Evolutionary conservation across 2,797 vertebrate genomes (phyloP), one percentile per base, ranked within the genome.

Genomic region (Semaprochilodus insignis): DNA sequence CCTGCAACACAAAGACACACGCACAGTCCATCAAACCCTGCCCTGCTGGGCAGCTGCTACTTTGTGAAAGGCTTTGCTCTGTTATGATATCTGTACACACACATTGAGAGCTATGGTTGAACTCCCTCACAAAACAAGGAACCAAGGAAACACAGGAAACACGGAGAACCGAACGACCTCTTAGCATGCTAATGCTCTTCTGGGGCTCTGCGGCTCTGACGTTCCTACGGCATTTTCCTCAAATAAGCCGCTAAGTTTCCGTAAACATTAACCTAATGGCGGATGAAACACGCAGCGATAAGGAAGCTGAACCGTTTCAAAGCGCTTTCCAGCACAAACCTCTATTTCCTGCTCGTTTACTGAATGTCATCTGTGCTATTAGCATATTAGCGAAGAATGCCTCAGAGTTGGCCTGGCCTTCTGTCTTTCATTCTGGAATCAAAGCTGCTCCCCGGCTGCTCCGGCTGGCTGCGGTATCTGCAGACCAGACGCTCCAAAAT

Each of bases 1-100:
- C 98, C 98, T 99, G 90, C 23, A 83, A 63, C 23, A 31, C 14
- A 62, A 25, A 27, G 0, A 63, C 11, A 15, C 5, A 57, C 51
- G 16, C 14, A 57, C 19, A 57, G 54, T 21, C 19, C 5, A 57
- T 21, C 5, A 21, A 57, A 17, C 8, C 40, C 52, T 17, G 6
- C 10, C 51, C 51, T 40, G 10, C 2, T 52, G 51, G 51, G 13
- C 6, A 8, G 48, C 36, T 36, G 2, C 36, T 36, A 36, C 6
- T 36, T 36, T 36, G 36, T 36, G 36, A 36, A 36, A 36, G 2
- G 2, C 2, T 2, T 36, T 36, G 36, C 36, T 36, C 36, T 36
- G 36, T 36, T 3, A 2, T 36, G 36, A 36, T 6, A 40, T 40
- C 40, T 6, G 40, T 40, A 40, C 40, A 40, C 40, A 40, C 40